Evolutionary conservation across 2,888 invertebrate species (phyloP), one percentile per base, ranked within the genome.

Genomic region (Idaea straminata): DNA sequence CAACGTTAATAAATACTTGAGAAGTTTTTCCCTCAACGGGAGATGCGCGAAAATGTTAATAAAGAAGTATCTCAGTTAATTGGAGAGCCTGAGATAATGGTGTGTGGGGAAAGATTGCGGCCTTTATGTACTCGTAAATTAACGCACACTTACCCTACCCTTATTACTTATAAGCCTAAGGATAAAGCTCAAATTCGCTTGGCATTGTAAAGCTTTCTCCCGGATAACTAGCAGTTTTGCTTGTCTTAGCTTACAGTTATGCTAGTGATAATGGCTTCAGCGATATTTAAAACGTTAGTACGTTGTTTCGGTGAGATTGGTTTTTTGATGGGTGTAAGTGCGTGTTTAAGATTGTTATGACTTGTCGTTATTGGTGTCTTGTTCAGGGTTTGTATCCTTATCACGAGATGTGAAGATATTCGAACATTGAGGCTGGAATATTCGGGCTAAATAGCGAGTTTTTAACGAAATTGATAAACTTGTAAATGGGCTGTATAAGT

Each of bases 51-150:
- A 66, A 68, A 72, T 73, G 79, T 81, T 84, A 83, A 83, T 84
- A 83, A 83, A 85, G 79, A 79, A 77, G 79, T 78, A 76, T 71
- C 75, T 72, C 72, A 77, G 80, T 83, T 85, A 85, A 86, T 85
- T 83, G 82, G 80, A 79, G 76, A 78, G 74, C 72, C 74, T 66
- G 70, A 77, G 79, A 79, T 83, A 84, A 84, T 81, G 82, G 84
- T 75, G 81, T 82, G 80, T 79, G 76, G 77, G 74, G 72, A 78
- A 79, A 83, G 84, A 85, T 84, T 85, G 84, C 81, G 78, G 79
- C 74, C 77, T 80, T 82, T 83, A 83, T 82, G 82, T 77, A 81
- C 70, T 74, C 79, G 78, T 85, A 83, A 84, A 85, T 85, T 83
- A 82, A 76, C 75, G 61, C 13, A 25, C 34, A 57, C 62, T 35